phyloP scores from a whole-genome alignment of 2,888 invertebrate species.

The Polydrusus pterygomalis region DNA sequence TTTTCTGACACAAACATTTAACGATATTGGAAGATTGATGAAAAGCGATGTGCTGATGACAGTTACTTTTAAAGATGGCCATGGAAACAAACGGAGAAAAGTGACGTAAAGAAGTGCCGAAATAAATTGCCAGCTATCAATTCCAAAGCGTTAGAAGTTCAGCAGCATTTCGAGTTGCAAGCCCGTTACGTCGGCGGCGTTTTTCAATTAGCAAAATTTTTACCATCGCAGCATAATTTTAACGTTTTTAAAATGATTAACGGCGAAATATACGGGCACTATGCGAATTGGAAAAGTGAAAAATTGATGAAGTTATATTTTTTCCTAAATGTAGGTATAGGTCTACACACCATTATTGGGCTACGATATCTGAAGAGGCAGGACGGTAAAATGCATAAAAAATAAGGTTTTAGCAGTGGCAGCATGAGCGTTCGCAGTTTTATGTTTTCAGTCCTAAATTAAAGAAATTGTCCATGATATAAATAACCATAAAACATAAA shows the following conservation, averaged over 20 bases:
- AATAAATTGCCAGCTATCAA: conserved; percentile 29
- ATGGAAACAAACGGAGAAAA: conserved; percentile 15
- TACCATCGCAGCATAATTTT: not conserved
- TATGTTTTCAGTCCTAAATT: too few species aligned
- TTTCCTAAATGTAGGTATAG: too few species aligned
- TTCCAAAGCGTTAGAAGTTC: conserved; percentile 7
- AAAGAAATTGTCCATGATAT: too few species aligned
- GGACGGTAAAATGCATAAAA: too few species aligned
- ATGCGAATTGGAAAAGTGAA: not conserved
- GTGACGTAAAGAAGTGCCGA: conserved; percentile 17
- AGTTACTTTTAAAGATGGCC: conserved; percentile 15
- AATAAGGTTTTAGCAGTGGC: too few species aligned
- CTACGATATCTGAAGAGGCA: too few species aligned
- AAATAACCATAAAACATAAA: too few species aligned
- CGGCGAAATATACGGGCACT: not conserved
- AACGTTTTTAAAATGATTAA: not conserved
- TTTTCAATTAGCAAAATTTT: conserved; percentile 13
- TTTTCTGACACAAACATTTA: not conserved
- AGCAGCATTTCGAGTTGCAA: not conserved
- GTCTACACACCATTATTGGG: too few species aligned
- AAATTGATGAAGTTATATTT: not conserved
- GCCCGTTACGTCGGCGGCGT: not conserved
- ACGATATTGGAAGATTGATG: conserved; percentile 5
- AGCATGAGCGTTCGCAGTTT: too few species aligned
- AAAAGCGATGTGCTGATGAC: conserved; percentile 11